phyloP scores from a whole-genome alignment of 2,888 invertebrate species.

The Phyllotreta cruciferae region DNA sequence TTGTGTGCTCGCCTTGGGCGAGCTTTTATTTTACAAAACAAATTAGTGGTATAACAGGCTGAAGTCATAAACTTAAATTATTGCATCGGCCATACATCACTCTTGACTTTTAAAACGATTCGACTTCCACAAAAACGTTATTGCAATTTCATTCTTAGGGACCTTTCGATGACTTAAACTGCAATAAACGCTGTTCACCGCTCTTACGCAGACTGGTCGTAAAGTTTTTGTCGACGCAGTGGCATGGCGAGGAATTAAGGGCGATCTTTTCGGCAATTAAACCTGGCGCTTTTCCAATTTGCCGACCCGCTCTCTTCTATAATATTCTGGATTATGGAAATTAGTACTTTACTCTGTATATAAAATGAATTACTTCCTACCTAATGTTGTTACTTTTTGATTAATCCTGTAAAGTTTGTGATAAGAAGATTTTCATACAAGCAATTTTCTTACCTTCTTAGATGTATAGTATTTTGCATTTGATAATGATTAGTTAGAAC shows the following conservation, averaged over 20 bases:
- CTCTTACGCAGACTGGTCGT: constrained; percentile 48
- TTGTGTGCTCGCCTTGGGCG: constrained; percentile 37
- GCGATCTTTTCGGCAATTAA: not conserved
- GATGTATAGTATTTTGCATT: too few relatives aligned
- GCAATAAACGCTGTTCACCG: constrained; percentile 50
- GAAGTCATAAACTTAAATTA: constrained; percentile 50
- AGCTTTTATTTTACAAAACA: constrained; percentile 46
- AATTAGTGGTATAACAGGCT: constrained; percentile 46
- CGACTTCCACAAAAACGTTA: constrained; percentile 48
- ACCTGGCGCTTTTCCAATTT: too few relatives aligned
- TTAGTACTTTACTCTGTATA: too few relatives aligned
- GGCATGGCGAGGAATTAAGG: constrained; percentile 19
- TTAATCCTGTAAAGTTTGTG: too few relatives aligned
- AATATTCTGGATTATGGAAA: too few relatives aligned
- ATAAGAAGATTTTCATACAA: too few relatives aligned
- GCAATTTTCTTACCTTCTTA: too few relatives aligned
- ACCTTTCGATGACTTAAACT: constrained; percentile 49
- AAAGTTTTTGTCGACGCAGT: constrained; percentile 31
- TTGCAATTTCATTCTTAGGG: constrained; percentile 49
- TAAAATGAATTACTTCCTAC: too few relatives aligned
- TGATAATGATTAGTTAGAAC: too few relatives aligned
- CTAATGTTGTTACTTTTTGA: too few relatives aligned
- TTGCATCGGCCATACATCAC: constrained; percentile 51
- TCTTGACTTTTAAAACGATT: constrained; percentile 51
- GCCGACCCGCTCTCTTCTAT: too few relatives aligned